A percentile compares a stretch with the other conserved stretches of the same genome.
phyloP scores from a whole-genome alignment of 2,888 invertebrate genomes.

The Julus scanicus region DNA sequence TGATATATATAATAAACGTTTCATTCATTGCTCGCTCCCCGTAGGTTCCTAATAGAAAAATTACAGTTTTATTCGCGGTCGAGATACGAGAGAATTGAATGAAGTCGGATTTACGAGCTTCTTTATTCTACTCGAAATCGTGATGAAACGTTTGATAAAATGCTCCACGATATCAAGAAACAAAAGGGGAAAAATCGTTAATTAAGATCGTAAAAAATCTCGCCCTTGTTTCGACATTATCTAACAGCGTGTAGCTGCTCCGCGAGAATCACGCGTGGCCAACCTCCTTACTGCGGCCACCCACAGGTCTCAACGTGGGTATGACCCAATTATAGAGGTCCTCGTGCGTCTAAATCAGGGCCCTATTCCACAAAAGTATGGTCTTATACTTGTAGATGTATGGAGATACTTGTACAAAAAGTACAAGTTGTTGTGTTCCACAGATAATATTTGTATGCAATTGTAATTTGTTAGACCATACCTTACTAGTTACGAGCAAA shows the following conservation, averaged over 20 bases:
- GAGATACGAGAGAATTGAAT: slow-evolving; percentile 9
- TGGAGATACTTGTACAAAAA: too few relatives aligned
- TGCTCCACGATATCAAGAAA: slow-evolving; percentile 3
- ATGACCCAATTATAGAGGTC: background rate
- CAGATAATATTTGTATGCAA: too few relatives aligned
- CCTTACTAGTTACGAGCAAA: too few relatives aligned
- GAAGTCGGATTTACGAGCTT: slow-evolving; percentile 21
- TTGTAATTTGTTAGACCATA: too few relatives aligned
- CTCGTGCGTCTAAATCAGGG: background rate
- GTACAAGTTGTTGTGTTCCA: too few relatives aligned
- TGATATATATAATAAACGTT: background rate
- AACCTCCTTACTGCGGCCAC: background rate
- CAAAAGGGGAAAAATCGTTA: background rate
- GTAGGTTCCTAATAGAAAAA: slow-evolving; percentile 26
- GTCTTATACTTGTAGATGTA: too few relatives aligned
- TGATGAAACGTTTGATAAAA: slow-evolving; percentile 18
- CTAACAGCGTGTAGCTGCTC: background rate
- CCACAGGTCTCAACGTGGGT: background rate
- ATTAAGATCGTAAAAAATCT: slow-evolving; percentile 2
- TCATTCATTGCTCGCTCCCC: slow-evolving; percentile 30
- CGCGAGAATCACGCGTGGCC: background rate
- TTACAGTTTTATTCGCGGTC: slow-evolving; percentile 18
- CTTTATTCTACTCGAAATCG: slow-evolving; percentile 19
- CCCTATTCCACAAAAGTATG: too few relatives aligned
- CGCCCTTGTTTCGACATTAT: background rate